Evolutionary conservation across 2,888 invertebrate species (phyloP), one percentile per base, ranked within the genome.

Genomic region (Agrilus mali): DNA sequence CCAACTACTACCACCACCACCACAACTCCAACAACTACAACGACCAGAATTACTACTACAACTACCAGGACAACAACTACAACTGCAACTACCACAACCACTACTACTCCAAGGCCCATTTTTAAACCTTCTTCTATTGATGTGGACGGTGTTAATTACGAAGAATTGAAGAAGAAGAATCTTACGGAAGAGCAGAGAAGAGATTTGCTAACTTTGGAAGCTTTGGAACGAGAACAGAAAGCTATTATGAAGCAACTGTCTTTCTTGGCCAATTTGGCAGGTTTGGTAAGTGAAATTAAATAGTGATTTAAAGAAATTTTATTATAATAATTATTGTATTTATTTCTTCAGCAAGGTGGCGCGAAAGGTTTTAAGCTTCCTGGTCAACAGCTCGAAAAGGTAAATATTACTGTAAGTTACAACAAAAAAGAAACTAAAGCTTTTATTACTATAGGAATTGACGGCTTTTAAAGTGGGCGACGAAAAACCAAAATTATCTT

Each of bases 221-320:
- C 56, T 38, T 51, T 67, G 37, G 67, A 67, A 49, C 57, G 55
- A 46, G 63, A 67, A 50, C 67, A 67, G 49, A 59, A 61, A 4
- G 60, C 60, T 8, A 55, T 67, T 47, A 52, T 67, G 37, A 55
- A 63, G 49, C 67, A 67, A 47, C 48, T 67, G n/a, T 58, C 64
- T 8, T 60, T 65, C 43, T 54, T 65, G 36, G 63, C 63, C 16
- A 60, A 55, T 50, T 27, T 27, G 27, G 46, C 46, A 13, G 41
- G 44, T 22, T 56, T 66, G 57, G 64, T 65, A 54, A 49, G 53
- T 42, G 1, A 22, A 10, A 8, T 10, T 6, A 20, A 35, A 2
- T 10, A n/a, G n/a, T n/a, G n/a, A n/a, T n/a, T n/a, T n/a, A n/a
- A n/a, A n/a, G 12, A 31, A 33, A 6, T 14, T 8, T 13, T 41